A percentile compares a stretch with the other conserved stretches of the same genome.
These are phyloP conservation scores for Lagorchestes hirsutus DNA, from an alignment of 2,797 vertebrate genomes.

Conservation along the genomic window DNA sequence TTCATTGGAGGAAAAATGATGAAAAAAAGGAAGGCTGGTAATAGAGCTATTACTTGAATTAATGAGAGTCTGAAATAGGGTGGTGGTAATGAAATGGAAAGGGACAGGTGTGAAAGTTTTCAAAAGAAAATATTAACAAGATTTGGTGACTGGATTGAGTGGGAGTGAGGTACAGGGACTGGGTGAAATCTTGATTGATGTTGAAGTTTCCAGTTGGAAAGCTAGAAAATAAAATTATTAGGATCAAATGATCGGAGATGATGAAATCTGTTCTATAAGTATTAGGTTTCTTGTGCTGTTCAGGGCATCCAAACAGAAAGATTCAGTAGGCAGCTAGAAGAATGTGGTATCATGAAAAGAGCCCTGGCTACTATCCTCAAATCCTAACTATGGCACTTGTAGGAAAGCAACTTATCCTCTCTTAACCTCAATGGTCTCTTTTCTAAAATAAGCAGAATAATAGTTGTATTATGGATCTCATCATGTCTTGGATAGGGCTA, in stretches of 20 bases:
- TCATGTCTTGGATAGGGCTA: neutral
- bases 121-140: neutral
- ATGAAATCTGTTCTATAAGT: neutral
- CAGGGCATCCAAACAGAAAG: neutral
- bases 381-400: neutral
- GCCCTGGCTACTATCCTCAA: neutral
- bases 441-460: neutral
- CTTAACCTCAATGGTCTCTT: neutral
- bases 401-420: neutral
- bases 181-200: neutral
- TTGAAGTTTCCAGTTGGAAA: neutral
- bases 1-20: neutral
- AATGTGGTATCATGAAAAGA: neutral
- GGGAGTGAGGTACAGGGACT: neutral
- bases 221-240: neutral
- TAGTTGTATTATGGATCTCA: neutral
- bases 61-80: neutral
- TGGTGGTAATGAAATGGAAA: neutral
- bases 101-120: neutral
- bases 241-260: neutral
- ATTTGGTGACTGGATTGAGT: neutral
- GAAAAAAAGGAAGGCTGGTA: neutral
- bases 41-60: neutral
- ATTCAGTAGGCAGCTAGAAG: neutral
- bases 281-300: neutral